Evolutionary conservation across 2,888 invertebrate genomes (phyloP), one percentile per base, ranked within the genome.

Genomic region (Aelia acuminata): DNA sequence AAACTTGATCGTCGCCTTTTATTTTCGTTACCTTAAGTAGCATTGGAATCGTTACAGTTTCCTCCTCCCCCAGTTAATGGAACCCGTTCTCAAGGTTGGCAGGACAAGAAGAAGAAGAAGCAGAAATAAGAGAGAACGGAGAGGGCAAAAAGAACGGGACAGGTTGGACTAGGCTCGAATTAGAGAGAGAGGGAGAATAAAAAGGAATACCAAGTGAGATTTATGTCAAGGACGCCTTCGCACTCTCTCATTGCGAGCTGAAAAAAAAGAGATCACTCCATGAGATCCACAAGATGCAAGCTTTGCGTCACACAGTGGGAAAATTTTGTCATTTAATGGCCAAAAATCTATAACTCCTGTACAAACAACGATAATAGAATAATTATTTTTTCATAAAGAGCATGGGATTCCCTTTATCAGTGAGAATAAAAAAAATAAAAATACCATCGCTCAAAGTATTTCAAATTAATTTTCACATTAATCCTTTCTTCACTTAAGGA

Each of bases 21-120:
- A 70, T 70, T 70, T 70, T 70, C 31, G 63, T 70, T 57, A 26
- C 26, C 26, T 15, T 57, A 26, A 18, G 31, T 20, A 18, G 2
- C 35, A 35, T 70, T 70, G 63, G 31, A 31, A 70, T 70, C 63
- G 63, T 70, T 70, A 70, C 63, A 70, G 63, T 70, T 70, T 70
- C 35, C 35, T 31, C 63, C 63, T 20, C 18, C 1, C 15, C 63
- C 63, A 35, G 3, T 35, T 63, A 31, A 63, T 70, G 20, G 63
- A 70, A 70, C 63, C 63, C 63, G 63, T 70, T 70, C 35, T 70
- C 63, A 70, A 70, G 63, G 63, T 35, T 70, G 1, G 3, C 18
- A 2, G 8, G 22, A n/a, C 18, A 2, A 22, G 22, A n/a, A 70
- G 63, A 31, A 70, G 63, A 35, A 31, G 63, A 13, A 31, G 57